A percentile compares a stretch with the other conserved stretches of the same genome.
phyloP scores from a whole-genome alignment of 2,888 invertebrate genomes.

The Rhimphoctona megacephalus region DNA sequence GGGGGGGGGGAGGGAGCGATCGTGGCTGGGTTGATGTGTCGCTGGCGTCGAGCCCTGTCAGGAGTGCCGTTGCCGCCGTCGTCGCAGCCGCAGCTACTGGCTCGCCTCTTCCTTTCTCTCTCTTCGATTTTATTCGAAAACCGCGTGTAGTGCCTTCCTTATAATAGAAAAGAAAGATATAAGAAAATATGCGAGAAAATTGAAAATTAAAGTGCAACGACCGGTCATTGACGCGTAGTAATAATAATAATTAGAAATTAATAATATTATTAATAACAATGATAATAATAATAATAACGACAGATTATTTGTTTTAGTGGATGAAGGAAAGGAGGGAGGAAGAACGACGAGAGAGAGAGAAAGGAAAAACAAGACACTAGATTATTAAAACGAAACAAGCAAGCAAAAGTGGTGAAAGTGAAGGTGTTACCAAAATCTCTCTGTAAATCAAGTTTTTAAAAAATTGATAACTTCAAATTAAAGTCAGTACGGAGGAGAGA shows the following conservation, averaged over 20 bases:
- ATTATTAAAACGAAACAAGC: conserved; percentile 29
- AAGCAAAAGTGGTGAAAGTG: conserved; percentile 37
- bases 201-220: conserved; percentile 11
- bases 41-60: conserved; percentile 79
- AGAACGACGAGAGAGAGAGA: conserved; percentile 58
- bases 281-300: conserved; percentile 41
- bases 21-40: conserved; percentile 72
- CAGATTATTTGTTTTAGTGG: conserved; percentile 54
- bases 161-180: not conserved
- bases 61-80: conserved; percentile 75
- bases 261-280: not conserved
- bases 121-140: conserved; percentile 25
- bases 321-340: conserved; percentile 55
- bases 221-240: not conserved
- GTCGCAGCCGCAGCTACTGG: conserved; percentile 73
- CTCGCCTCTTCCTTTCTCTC: conserved; percentile 57
- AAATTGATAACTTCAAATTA: not conserved
- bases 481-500: not conserved
- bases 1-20: conserved; percentile 1
- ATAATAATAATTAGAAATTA: not conserved
- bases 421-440: not conserved
- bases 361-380: conserved; percentile 44
- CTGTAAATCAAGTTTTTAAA: not conserved
- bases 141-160: conserved; percentile 63
- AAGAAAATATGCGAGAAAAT: not conserved